A percentile compares a stretch with the other conserved stretches of the same genome.
phyloP scores from a whole-genome alignment of 92 coral and sea anemone species.

The Pocillopora meandrina region DNA sequence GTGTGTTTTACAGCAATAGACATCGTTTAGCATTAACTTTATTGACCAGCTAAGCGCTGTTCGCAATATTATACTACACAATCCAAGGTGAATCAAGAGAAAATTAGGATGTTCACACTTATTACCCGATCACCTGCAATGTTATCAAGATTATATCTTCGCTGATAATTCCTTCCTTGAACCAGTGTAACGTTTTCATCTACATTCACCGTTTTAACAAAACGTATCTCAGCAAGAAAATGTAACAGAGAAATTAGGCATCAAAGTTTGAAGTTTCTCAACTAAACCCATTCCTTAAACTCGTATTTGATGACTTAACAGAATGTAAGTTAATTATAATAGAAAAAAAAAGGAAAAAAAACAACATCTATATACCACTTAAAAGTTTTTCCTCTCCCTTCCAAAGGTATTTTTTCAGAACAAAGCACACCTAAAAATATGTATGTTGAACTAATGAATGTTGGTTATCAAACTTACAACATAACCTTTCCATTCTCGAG shows the following conservation, averaged over 20 bases:
- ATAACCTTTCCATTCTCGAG: neutral
- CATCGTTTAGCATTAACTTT: slow-evolving; percentile 20
- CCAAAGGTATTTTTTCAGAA: neutral
- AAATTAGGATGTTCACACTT: neutral
- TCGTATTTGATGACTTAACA: neutral
- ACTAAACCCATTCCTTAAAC: neutral
- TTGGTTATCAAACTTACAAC: neutral
- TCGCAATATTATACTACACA: slow-evolving; percentile 16
- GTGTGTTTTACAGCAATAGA: neutral
- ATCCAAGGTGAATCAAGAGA: slow-evolving; percentile 24
- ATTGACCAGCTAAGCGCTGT: neutral
- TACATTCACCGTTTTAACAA: neutral
- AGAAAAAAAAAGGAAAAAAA: neutral
- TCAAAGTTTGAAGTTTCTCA: neutral
- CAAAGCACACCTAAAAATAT: neutral
- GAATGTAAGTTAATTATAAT: neutral
- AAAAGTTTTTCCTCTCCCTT: neutral
- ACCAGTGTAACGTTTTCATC: neutral
- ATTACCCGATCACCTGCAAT: slow-evolving; percentile 1
- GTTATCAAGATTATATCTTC: neutral
- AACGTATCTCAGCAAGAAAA: neutral
- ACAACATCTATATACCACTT: neutral
- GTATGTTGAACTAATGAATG: neutral
- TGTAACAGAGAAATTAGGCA: neutral
- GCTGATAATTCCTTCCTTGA: neutral